Evolutionary conservation across 2,888 invertebrate species (phyloP).

Genomic region (Agriotes lineatus): DNA sequence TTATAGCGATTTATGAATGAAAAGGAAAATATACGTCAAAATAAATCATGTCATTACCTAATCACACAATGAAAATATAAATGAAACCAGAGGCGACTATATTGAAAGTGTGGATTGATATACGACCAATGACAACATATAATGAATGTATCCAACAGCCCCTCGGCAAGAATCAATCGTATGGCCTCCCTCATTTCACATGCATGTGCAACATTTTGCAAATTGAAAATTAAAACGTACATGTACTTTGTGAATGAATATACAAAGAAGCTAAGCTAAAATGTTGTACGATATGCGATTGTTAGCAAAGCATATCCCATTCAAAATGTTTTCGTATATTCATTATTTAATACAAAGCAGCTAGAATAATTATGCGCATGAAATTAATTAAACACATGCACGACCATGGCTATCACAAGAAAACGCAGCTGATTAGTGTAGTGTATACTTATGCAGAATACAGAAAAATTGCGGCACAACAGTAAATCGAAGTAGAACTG

Average conservation of each 20-base stretch:
- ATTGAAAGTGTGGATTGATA: not conserved
- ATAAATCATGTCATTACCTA: no score
- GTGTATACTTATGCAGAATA: conserved; percentile 44
- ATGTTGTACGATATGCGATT: conserved; percentile 37
- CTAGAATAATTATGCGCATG: conserved; percentile 30
- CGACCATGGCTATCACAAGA: conserved; percentile 19
- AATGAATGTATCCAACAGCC: conserved; percentile 11
- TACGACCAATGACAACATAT: not conserved
- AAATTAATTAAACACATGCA: conserved; percentile 37
- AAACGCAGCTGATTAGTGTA: conserved; percentile 33
- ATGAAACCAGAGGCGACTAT: conserved; percentile 4
- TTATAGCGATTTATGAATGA: no score
- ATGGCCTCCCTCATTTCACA: conserved; percentile 53
- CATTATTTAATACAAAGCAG: conserved; percentile 27
- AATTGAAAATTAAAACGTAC: conserved; percentile 39
- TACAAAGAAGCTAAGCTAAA: conserved; percentile 34
- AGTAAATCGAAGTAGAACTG: conserved; percentile 6
- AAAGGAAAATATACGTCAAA: no score
- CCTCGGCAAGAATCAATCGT: conserved; percentile 48
- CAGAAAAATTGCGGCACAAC: conserved; percentile 36
- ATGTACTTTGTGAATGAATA: conserved; percentile 35
- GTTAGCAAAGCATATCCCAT: conserved; percentile 40
- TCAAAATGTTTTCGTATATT: conserved; percentile 26
- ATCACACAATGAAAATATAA: not conserved
- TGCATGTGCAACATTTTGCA: conserved; percentile 50